phyloP scores from a whole-genome alignment of 2,113 vertebrate genomes.

The Castor canadensis region DNA sequence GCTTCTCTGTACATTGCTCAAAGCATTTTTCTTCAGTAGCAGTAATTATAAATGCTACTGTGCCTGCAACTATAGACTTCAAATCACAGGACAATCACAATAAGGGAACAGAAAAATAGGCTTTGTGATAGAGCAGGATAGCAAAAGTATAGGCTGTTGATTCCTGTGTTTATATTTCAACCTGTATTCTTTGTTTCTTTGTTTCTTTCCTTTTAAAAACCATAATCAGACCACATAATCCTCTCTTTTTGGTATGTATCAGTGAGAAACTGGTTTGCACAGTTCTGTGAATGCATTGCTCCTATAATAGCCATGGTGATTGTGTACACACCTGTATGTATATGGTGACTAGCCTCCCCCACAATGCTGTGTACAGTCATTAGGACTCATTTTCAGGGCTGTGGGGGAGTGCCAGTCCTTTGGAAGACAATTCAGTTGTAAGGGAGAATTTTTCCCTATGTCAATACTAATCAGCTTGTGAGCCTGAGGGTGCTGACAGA shows the following conservation, averaged over 20 bases:
- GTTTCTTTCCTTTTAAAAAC: background rate
- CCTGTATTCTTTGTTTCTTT: background rate
- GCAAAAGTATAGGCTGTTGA: background rate
- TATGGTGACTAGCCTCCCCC: too few relatives aligned
- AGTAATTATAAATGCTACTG: background rate
- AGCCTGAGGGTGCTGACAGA: background rate
- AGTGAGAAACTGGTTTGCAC: background rate
- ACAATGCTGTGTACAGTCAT: background rate
- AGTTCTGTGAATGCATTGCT: background rate
- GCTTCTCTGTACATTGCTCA: background rate
- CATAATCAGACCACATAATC: background rate
- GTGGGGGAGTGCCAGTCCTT: background rate
- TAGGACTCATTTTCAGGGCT: background rate
- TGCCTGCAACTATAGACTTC: background rate
- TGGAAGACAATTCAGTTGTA: background rate
- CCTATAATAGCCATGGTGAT: accelerated
- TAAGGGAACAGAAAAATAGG: conserved; percentile 24
- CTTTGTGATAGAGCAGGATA: background rate
- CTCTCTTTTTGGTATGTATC: background rate
- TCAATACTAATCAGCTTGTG: background rate
- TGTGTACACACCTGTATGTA: background rate
- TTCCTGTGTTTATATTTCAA: background rate
- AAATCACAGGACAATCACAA: background rate
- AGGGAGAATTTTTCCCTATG: background rate
- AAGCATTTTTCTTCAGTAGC: background rate